Conservation (phyloP, 2,113 vertebrate species). For the Gambusia holbrooki region DNA sequence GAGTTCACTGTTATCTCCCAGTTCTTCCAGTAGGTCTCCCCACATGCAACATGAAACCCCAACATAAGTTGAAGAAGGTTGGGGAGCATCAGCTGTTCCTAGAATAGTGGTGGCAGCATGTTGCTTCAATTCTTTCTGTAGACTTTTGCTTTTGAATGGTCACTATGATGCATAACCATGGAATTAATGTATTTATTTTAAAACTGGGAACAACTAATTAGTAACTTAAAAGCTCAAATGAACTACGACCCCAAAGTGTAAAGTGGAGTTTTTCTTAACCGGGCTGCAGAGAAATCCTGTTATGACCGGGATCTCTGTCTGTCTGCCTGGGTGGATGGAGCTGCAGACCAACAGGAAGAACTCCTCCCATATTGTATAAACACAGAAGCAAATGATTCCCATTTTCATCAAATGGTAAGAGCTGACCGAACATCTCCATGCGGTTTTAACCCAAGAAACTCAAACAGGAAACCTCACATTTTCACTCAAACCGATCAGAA, state of each 20-base stretch:
- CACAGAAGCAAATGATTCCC: conserved; percentile 13
- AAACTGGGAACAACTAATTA: no score
- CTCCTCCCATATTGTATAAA: conserved; percentile 42
- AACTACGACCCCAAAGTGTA: neutral
- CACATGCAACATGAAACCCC: no score
- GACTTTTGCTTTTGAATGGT: no score
- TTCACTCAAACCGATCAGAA: neutral
- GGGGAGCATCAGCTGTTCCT: no score
- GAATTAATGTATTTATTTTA: no score
- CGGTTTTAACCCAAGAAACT: neutral
- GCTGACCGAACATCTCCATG: neutral
- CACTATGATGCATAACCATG: no score
- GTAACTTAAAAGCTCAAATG: no score
- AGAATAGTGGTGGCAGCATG: no score
- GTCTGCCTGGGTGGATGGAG: neutral
- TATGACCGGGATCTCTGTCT: neutral
- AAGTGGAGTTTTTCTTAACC: neutral
- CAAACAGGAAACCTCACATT: neutral
- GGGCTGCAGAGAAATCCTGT: neutral
- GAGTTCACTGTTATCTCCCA: no score
- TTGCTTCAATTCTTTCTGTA: no score
- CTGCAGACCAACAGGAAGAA: conserved; percentile 39
- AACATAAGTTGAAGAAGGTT: no score
- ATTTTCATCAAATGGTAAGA: neutral
- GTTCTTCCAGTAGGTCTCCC: no score